Evolutionary conservation across 2,113 vertebrate genomes (phyloP), one percentile per base, ranked within the genome.

Genomic region (Gavialis gangeticus): DNA sequence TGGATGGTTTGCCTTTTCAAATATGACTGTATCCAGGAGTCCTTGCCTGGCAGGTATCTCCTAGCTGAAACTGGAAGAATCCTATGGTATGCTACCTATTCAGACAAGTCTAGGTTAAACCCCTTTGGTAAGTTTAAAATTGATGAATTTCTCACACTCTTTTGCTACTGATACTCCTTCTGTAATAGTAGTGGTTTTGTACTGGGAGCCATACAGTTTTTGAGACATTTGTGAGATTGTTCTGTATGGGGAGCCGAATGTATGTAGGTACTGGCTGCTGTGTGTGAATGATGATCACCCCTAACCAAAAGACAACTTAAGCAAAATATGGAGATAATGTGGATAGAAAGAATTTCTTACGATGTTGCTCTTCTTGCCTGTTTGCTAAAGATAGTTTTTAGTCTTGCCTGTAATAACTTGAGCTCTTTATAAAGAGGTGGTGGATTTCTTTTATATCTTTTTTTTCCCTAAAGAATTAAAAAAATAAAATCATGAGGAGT

Each of bases 241-340:
- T 91, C 91, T 94, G 34, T 89, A 94, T 92, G 95, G 93, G 91
- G 98, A 97, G 93, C 94, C 95, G 93, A 92, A 94, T 95, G 77
- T 89, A 34, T 24, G 66, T 96, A 77, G 92, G 87, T 97, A 28
- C 84, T 82, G 90, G 95, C 94, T 93, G 95, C 92, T 93, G 94
- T 64, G 90, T 89, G 80, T 96, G 86, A 94, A 88, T 88, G 91
- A 79, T 88, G 91, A 79, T 96, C 94, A 77, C 54, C 96, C 92
- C 86, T 86, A 91, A 89, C 57, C 28, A 64, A 84, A 90, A 91
- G 63, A 88, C 54, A 92, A 55, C 92, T 95, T 76, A 97, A 96
- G 80, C 86, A 87, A 95, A 95, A 92, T 87, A 85, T 84, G 86
- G 82, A 93, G 90, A 59, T 85, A 28, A 94, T 46, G 46, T 46